Evolutionary conservation across 2,888 invertebrate genomes (phyloP).

Genomic region (Cantharis flavilabris): DNA sequence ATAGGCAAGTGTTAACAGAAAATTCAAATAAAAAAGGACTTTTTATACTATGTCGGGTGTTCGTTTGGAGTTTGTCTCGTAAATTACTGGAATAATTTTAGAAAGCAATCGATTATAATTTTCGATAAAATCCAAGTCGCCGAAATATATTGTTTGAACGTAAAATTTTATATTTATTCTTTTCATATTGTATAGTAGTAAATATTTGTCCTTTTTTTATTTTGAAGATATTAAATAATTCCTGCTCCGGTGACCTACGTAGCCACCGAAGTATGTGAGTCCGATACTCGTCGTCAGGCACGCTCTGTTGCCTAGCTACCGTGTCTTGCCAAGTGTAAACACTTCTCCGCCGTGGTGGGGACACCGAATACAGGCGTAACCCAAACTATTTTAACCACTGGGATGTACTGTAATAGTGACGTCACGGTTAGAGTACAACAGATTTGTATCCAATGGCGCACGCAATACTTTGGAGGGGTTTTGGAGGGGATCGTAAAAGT

Average conservation of each 20-base stretch:
- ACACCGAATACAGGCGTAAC: constrained; percentile 43
- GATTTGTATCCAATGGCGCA: constrained; percentile 54
- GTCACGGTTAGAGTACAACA: constrained; percentile 47
- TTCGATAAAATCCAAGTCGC: neutral
- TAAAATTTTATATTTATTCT: neutral
- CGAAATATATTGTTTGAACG: neutral
- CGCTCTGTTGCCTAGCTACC: constrained; percentile 58
- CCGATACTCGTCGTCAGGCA: constrained; percentile 39
- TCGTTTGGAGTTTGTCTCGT: neutral
- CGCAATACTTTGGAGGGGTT: constrained; percentile 49
- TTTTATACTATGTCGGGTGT: neutral
- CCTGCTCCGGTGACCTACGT: constrained; percentile 31
- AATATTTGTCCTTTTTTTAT: neutral
- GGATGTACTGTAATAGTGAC: constrained; percentile 44
- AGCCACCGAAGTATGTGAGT: constrained; percentile 34
- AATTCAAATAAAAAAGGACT: neutral
- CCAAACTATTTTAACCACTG: constrained; percentile 45
- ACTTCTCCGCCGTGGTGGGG: constrained; percentile 54
- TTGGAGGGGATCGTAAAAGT: constrained; percentile 50
- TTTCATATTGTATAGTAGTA: no score
- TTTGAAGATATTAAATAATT: constrained; percentile 8
- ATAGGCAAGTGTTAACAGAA: neutral
- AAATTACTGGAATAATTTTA: neutral
- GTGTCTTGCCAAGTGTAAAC: constrained; percentile 56
- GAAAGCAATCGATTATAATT: neutral